Base-by-base conservation (phyloP, 2,888 invertebrate species). In the Tinea pellionella region DNA sequence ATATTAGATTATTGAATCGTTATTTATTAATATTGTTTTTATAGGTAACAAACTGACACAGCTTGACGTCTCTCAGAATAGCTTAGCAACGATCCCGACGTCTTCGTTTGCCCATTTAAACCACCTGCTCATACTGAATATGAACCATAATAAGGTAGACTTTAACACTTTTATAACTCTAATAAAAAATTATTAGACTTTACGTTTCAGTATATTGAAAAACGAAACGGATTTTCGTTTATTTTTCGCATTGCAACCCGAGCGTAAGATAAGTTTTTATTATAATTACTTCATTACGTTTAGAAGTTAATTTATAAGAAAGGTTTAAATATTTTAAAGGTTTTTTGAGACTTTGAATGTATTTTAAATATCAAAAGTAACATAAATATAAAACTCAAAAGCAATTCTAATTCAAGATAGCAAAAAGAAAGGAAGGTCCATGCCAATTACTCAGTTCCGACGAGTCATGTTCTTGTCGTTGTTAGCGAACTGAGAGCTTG, bases 41-140 rank as follows among this genome's bases (percentile, higher is more conserved):
- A 16, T 80, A 95, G 95, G 95, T 65, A 94, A 94, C 80, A 94
- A 93, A 75, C 83, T 97, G 69, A 96, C 96, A 16, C 95, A 96
- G 73, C 85, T 97, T 71, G 96, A 96, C 75, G 92, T 96, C 55
- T 96, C 96, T 0, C 93, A 95, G 71, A 97, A 97, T 85, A 92
- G 92, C 67, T 84, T 96, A 69, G 91, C 90, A 63, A 89, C 90
- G 53, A 94, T 96, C 56, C 96, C 96, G 19, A 94, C 95, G 0
- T 86, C 90, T 19, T 94, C 96, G 0, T 90, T 95, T 69, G 91
- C 91, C 65, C 93, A 93, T 74, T 90, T 96, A 59, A 93, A 94
- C 78, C 93, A 93, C 70, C 89, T 96, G 63, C 90, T 96, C 64
- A 95, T 96, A 66, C 89, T 97, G 63, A 96, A 96, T 80, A 90